A percentile compares a stretch with the other conserved stretches of the same genome.
Conservation (phyloP, 2,797 vertebrate species). For the Sebastes wilsoni region DNA sequence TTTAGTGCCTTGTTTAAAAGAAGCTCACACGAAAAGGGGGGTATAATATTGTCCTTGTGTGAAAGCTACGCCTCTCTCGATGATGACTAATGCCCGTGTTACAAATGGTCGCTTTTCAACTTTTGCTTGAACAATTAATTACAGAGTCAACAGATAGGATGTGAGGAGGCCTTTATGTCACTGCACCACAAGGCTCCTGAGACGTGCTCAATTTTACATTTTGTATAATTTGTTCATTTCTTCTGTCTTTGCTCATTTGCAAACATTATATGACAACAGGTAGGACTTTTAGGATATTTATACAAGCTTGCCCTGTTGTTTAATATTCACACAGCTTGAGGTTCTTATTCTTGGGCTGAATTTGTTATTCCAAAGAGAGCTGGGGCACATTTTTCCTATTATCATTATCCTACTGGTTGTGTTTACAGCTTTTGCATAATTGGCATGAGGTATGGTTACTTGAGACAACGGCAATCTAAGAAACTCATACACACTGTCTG, state of each 20-base stretch:
- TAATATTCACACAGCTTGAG: conserved; percentile 14
- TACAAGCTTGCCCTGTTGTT: conserved; percentile 7
- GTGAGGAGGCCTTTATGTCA: not conserved
- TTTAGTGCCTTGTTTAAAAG: conserved; percentile 71
- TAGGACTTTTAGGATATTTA: conserved; percentile 18
- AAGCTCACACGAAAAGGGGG: conserved; percentile 60
- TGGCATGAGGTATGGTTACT: conserved; percentile 51
- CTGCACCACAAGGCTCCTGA: not conserved
- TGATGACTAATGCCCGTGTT: conserved; percentile 53
- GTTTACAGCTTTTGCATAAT: conserved; percentile 72
- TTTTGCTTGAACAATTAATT: conserved; percentile 48
- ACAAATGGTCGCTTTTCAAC: conserved; percentile 38
- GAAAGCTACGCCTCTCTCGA: conserved; percentile 47
- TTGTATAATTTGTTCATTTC: not conserved
- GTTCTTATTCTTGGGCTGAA: conserved; percentile 2
- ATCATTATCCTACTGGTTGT: conserved; percentile 62
- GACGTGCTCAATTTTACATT: not conserved
- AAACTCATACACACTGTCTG: conserved; percentile 57
- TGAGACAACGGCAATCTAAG: conserved; percentile 57
- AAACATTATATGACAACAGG: conserved; percentile 16
- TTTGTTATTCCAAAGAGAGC: conserved; percentile 51
- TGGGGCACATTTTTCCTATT: conserved; percentile 59
- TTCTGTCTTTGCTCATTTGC: not conserved
- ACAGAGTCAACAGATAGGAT: conserved; percentile 26
- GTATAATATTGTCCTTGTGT: conserved; percentile 73